These are phyloP conservation scores for Drosophila lacertosa DNA, from an alignment of 1,140 invertebrate genomes.

Conservation along the genomic window DNA sequence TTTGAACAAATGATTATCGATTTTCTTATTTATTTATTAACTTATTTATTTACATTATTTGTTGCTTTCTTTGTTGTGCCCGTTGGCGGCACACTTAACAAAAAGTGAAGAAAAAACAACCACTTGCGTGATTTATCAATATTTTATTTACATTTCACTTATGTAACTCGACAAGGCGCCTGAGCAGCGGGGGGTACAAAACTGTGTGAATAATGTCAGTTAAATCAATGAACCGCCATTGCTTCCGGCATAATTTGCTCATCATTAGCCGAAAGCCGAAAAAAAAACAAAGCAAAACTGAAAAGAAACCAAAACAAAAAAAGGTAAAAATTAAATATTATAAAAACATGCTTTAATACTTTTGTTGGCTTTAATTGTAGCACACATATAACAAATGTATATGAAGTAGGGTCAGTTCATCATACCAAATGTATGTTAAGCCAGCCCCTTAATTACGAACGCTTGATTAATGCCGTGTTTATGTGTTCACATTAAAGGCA, in stretches of 20 bases:
- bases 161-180: slow-evolving; percentile 49
- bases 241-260: slow-evolving; percentile 76
- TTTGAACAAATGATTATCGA: slow-evolving; percentile 61
- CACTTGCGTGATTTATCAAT: slow-evolving; percentile 31
- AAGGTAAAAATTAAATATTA: slow-evolving; percentile 21
- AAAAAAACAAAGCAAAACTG: slow-evolving; percentile 28
- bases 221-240: slow-evolving; percentile 62
- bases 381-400: slow-evolving; percentile 7
- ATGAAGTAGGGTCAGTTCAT: neutral
- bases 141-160: slow-evolving; percentile 57
- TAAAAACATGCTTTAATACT: too few species aligned
- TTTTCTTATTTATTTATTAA: slow-evolving; percentile 38
- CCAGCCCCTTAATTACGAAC: slow-evolving; percentile 17
- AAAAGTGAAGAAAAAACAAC: neutral
- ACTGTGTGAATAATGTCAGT: slow-evolving; percentile 72
- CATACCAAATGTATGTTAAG: too few species aligned
- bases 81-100: slow-evolving; percentile 21
- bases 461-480: slow-evolving; percentile 40
- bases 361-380: slow-evolving; percentile 31
- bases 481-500: slow-evolving; percentile 7
- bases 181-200: slow-evolving; percentile 33
- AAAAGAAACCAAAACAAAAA: slow-evolving; percentile 23
- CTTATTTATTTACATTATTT: slow-evolving; percentile 46
- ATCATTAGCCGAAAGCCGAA: slow-evolving; percentile 72
- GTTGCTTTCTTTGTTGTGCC: slow-evolving; percentile 32